A percentile compares a stretch with the other conserved stretches of the same genome.
Conservation (phyloP, 2,113 vertebrate species). For the Baryphthengus martii region DNA sequence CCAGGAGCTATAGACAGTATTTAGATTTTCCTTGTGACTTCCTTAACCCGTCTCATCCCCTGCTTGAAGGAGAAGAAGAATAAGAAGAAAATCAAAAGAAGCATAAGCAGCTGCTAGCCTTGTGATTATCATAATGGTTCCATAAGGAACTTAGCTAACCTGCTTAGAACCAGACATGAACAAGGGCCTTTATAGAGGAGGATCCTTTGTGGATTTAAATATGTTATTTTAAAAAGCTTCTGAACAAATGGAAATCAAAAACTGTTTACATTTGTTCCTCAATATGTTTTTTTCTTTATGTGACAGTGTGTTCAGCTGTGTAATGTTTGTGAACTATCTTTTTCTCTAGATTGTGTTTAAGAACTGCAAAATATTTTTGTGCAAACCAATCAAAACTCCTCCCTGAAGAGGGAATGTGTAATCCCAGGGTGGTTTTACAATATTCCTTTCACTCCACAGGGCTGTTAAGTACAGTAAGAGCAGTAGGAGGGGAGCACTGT, state of each 20-base stretch:
- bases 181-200: background rate
- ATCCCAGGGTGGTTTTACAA: background rate
- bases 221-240: background rate
- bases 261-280: background rate
- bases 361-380: background rate
- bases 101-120: conserved; percentile 52
- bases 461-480: background rate
- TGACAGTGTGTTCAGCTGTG: background rate
- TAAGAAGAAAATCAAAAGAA: conserved; percentile 32
- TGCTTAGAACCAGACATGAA: conserved; percentile 39
- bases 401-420: background rate
- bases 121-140: conserved; percentile 53
- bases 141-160: conserved; percentile 21
- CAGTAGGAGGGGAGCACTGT: background rate
- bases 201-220: conserved; percentile 11
- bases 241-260: background rate
- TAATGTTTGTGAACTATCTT: background rate
- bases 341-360: background rate
- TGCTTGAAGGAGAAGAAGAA: background rate
- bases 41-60: background rate
- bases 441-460: background rate
- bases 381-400: background rate
- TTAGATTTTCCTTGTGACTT: background rate
- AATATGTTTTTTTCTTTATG: background rate
- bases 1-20: conserved; percentile 16